Conservation (phyloP, 2,888 invertebrate genomes). For the Caenorhabditis sp. region DNA sequence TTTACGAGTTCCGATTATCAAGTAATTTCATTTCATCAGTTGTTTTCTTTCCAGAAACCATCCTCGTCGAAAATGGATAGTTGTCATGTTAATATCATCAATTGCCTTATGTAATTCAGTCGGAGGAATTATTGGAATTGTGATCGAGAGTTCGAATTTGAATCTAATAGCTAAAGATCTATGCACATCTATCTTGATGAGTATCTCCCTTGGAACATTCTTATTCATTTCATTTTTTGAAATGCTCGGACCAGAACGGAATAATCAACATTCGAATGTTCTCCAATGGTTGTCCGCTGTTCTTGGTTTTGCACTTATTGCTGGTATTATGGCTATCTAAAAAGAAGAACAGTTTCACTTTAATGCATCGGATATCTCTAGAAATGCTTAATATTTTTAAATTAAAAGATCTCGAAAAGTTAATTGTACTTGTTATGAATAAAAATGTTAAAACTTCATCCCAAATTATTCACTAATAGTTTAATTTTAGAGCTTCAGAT, state of each 20-base stretch:
- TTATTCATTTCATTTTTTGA: constrained; percentile 61
- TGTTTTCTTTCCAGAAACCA: constrained; percentile 38
- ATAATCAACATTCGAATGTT: constrained; percentile 44
- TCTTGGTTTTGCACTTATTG: constrained; percentile 46
- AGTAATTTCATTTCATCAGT: no score
- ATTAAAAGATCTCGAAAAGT: neutral
- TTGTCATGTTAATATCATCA: constrained; percentile 34
- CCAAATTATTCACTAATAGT: no score
- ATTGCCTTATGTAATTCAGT: constrained; percentile 41
- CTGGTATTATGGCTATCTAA: constrained; percentile 28
- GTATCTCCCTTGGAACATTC: constrained; percentile 58
- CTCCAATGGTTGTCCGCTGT: constrained; percentile 51
- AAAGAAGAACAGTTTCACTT: neutral
- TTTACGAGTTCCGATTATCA: no score
- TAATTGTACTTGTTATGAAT: no score
- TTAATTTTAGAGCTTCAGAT: no score
- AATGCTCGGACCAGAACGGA: constrained; percentile 50
- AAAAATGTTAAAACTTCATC: no score
- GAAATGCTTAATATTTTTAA: neutral
- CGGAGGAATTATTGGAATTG: constrained; percentile 54
- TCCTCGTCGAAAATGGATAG: constrained; percentile 32
- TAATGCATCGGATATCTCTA: neutral
- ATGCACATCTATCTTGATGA: constrained; percentile 41
- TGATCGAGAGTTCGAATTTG: constrained; percentile 49
- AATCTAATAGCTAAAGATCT: constrained; percentile 41